phyloP scores from a whole-genome alignment of 2,113 vertebrate genomes.

The Beaufortia kweichowensis region DNA sequence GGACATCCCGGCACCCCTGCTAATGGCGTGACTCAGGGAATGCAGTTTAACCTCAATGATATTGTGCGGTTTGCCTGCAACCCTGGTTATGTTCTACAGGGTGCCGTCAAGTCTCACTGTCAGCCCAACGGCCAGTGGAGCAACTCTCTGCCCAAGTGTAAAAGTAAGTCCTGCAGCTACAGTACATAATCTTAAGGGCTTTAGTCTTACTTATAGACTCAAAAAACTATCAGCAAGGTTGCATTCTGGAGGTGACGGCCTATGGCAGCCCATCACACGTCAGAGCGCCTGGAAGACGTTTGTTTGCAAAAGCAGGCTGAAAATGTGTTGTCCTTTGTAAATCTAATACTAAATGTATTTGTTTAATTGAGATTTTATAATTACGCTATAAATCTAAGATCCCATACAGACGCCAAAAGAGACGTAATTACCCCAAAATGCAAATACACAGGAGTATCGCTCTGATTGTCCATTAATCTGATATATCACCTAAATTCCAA shows the following conservation, averaged over 20 bases:
- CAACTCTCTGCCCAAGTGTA: slow-evolving; percentile 85
- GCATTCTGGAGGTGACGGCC: neutral
- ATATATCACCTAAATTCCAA: slow-evolving; percentile 68
- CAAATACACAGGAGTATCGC: slow-evolving; percentile 57
- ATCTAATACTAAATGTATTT: too few species aligned
- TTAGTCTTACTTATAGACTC: too few species aligned
- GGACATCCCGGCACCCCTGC: slow-evolving; percentile 93
- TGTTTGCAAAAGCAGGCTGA: too few species aligned
- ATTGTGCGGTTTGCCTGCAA: slow-evolving; percentile 89
- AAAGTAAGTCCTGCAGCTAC: slow-evolving; percentile 78
- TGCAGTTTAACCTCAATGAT: slow-evolving; percentile 93
- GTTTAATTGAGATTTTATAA: neutral
- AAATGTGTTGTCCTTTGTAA: too few species aligned
- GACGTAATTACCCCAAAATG: slow-evolving; percentile 35
- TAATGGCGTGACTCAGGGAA: slow-evolving; percentile 89
- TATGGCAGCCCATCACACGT: slow-evolving; percentile 7
- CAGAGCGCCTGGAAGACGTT: too few species aligned
- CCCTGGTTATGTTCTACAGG: slow-evolving; percentile 86
- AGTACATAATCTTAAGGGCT: too few species aligned
- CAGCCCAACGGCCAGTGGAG: slow-evolving; percentile 94
- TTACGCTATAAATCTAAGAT: neutral
- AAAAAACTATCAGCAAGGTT: too few species aligned
- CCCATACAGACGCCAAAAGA: neutral
- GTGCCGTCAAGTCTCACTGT: slow-evolving; percentile 82
- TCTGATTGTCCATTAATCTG: slow-evolving; percentile 60